These are phyloP conservation scores for Phrynosoma blainvillii DNA, from an alignment of 2,113 vertebrate species.

Conservation along the genomic window DNA sequence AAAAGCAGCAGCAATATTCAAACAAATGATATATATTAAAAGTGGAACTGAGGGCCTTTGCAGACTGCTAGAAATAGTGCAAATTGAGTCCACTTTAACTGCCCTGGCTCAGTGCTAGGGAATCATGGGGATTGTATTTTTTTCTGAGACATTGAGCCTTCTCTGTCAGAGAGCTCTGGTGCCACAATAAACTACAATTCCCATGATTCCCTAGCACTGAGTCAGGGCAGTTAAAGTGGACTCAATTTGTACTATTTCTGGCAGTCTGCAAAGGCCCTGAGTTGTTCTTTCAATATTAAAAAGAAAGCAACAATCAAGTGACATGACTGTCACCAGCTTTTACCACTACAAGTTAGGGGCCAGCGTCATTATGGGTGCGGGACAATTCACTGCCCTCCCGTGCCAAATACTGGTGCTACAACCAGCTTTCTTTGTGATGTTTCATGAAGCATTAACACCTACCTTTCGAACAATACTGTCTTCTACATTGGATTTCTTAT, in stretches of 20 bases:
- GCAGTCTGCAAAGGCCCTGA: too few species aligned
- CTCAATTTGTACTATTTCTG: too few species aligned
- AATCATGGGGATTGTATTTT: too few species aligned
- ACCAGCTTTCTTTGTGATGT: neutral
- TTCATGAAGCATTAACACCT: conserved; percentile 42
- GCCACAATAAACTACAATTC: too few species aligned
- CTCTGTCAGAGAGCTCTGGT: too few species aligned
- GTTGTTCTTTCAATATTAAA: fast-evolving
- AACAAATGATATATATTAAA: neutral
- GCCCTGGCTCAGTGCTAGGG: too few species aligned
- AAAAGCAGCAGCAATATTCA: neutral
- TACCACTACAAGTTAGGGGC: neutral
- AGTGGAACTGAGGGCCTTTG: neutral
- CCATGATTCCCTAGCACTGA: too few species aligned
- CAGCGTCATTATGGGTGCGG: fast-evolving
- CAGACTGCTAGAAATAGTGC: too few species aligned
- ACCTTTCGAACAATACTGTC: conserved; percentile 99
- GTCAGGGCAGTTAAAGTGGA: too few species aligned
- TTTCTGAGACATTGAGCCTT: too few species aligned
- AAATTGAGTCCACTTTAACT: too few species aligned
- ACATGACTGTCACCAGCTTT: neutral
- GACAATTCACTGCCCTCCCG: neutral
- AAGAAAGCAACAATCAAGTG: neutral
- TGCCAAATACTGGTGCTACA: neutral
- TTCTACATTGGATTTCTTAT: conserved; percentile 97